These are phyloP conservation scores for Mesitornis unicolor DNA, from an alignment of 2,113 vertebrate species.

Conservation along the genomic window DNA sequence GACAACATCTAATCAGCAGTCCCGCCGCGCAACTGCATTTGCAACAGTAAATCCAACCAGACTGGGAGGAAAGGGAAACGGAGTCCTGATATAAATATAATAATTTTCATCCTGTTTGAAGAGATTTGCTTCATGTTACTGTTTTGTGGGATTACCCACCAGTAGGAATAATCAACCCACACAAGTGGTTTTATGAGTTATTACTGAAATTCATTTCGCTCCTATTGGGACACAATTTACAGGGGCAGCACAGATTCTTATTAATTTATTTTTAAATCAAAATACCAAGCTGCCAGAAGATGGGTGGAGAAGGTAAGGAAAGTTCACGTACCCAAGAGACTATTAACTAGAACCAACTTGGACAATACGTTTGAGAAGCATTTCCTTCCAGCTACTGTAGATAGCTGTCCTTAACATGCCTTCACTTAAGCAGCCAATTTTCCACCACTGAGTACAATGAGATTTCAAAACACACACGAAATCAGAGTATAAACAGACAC, in stretches of 20 bases:
- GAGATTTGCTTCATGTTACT: neutral
- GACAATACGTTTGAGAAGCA: slow-evolving; percentile 55
- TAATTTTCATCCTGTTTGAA: neutral
- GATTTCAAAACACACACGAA: slow-evolving; percentile 41
- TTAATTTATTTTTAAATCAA: neutral
- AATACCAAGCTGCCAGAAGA: slow-evolving; percentile 20
- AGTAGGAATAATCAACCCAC: neutral
- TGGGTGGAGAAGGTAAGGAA: slow-evolving; percentile 55
- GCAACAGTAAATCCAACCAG: neutral
- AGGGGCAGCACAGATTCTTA: neutral
- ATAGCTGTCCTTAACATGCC: slow-evolving; percentile 43
- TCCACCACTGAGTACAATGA: slow-evolving; percentile 54
- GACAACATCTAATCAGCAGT: slow-evolving; percentile 40
- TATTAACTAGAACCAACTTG: slow-evolving; percentile 22
- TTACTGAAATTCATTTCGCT: neutral
- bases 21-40: neutral
- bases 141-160: neutral
- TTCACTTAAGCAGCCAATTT: slow-evolving; percentile 54
- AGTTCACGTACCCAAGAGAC: slow-evolving; percentile 48
- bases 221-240: neutral
- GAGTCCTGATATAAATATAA: neutral
- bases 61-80: neutral
- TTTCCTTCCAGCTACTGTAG: slow-evolving; percentile 68
- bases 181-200: neutral
- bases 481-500: slow-evolving; percentile 42